Percentiles rank a stretch among this genome's conserved stretches.
phyloP scores from a whole-genome alignment of 1,140 invertebrate species.

The Drosophila saltans region DNA sequence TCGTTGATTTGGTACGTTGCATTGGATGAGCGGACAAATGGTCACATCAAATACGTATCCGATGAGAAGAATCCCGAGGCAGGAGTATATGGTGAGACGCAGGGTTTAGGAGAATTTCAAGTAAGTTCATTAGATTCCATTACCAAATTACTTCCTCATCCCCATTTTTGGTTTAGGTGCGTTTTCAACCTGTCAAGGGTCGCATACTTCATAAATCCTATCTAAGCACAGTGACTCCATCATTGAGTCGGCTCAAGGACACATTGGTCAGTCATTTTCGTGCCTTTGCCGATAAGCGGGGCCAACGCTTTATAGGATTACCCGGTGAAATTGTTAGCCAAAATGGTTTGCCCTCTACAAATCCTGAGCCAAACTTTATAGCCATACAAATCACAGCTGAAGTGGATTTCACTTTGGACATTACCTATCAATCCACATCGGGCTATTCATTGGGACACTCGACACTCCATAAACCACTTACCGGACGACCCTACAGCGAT shows the following conservation, averaged over 20 bases:
- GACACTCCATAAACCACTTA: slow-evolving; percentile 76
- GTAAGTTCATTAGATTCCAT: slow-evolving; percentile 67
- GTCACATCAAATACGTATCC: slow-evolving; percentile 84
- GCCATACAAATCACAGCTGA: slow-evolving; percentile 91
- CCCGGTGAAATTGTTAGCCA: slow-evolving; percentile 85
- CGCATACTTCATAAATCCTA: slow-evolving; percentile 89
- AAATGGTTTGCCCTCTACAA: slow-evolving; percentile 80
- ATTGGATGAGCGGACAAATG: slow-evolving; percentile 88
- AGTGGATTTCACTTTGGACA: slow-evolving; percentile 92
- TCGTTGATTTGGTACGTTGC: slow-evolving; percentile 91
- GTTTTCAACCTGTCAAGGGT: slow-evolving; percentile 84
- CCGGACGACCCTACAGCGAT: slow-evolving; percentile 86
- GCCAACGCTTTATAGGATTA: slow-evolving; percentile 86
- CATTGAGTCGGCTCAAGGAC: slow-evolving; percentile 91
- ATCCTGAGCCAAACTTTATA: slow-evolving; percentile 90
- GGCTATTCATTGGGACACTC: slow-evolving; percentile 59
- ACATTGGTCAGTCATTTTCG: slow-evolving; percentile 88
- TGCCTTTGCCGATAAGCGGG: slow-evolving; percentile 85
- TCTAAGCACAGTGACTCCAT: slow-evolving; percentile 88
- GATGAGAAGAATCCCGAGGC: slow-evolving; percentile 86
- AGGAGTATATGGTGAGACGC: slow-evolving; percentile 90
- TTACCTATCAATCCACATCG: slow-evolving; percentile 91
- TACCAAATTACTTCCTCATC: slow-evolving; percentile 39
- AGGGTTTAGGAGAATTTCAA: slow-evolving; percentile 91
- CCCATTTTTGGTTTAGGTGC: slow-evolving; percentile 84